phyloP scores from a whole-genome alignment of 2,797 vertebrate species.

The Lepilemur ruficaudatus region DNA sequence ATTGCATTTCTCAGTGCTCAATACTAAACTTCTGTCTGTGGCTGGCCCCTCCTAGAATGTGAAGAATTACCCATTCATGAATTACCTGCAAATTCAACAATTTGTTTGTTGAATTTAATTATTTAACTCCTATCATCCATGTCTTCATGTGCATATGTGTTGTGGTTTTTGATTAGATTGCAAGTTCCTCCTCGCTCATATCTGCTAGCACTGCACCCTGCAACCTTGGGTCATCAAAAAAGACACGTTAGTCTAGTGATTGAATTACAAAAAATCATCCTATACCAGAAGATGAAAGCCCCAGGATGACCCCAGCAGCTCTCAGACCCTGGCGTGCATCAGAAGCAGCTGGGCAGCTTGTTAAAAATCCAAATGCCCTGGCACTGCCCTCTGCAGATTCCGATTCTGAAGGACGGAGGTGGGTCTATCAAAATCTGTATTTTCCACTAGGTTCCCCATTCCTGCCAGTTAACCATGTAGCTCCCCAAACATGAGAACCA shows the following conservation, averaged over 20 bases:
- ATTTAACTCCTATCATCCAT: not conserved
- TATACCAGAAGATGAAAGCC: not conserved
- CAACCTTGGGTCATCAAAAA: not conserved
- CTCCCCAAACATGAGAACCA: not conserved
- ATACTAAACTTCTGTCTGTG: not conserved
- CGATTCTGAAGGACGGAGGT: not conserved
- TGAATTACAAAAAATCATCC: not conserved
- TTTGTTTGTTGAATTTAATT: not conserved
- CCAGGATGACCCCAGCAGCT: not conserved
- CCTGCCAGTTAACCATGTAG: not conserved
- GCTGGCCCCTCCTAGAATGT: not conserved
- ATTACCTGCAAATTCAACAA: not conserved
- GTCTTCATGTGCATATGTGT: not conserved
- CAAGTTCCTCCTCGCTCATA: not conserved
- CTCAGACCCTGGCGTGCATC: not conserved
- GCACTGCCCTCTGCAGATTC: not conserved
- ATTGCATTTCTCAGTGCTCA: not conserved
- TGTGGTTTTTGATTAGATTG: not conserved
- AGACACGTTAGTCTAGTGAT: not conserved
- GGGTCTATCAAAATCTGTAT: not conserved
- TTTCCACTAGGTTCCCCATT: not conserved
- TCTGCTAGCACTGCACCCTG: not conserved
- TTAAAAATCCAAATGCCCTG: not conserved
- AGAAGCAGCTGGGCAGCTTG: not conserved
- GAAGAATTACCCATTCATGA: not conserved